Evolutionary conservation across 1,140 invertebrate species (phyloP).

Genomic region (Brachionus rotundiformis): DNA sequence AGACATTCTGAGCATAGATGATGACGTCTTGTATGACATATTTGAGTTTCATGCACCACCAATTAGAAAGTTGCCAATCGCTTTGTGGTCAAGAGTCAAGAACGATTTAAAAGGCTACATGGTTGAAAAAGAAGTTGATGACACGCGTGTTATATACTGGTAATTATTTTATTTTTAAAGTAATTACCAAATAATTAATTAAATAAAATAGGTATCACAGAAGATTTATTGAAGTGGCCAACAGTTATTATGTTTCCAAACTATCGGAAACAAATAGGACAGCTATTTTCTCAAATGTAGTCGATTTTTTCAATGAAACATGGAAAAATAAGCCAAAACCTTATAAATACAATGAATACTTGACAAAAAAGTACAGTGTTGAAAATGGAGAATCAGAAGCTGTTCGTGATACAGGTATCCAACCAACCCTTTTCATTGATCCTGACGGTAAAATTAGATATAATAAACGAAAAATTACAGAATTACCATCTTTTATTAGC

Average conservation of each 20-base stretch:
- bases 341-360: constrained; percentile 27
- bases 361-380: neutral
- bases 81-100: constrained; percentile 72
- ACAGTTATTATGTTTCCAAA: neutral
- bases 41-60: constrained; percentile 54
- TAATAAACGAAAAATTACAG: constrained; percentile 44
- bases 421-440: constrained; percentile 25
- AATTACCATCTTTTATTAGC: constrained; percentile 14
- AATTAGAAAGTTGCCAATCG: constrained; percentile 56
- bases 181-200: neutral
- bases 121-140: constrained; percentile 68
- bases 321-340: constrained; percentile 48
- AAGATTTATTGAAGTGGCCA: constrained; percentile 51
- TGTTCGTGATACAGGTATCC: neutral
- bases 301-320: constrained; percentile 51
- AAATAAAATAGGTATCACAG: constrained; percentile 21
- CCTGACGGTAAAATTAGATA: neutral
- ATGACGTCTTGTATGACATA: constrained; percentile 60
- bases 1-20: constrained; percentile 60
- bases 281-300: neutral
- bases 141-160: constrained; percentile 54
- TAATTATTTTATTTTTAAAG: neutral
- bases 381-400: neutral
- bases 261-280: neutral
- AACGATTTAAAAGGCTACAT: constrained; percentile 71